Evolutionary conservation across 2,888 invertebrate genomes (phyloP).

Genomic region (Gibbula magus): DNA sequence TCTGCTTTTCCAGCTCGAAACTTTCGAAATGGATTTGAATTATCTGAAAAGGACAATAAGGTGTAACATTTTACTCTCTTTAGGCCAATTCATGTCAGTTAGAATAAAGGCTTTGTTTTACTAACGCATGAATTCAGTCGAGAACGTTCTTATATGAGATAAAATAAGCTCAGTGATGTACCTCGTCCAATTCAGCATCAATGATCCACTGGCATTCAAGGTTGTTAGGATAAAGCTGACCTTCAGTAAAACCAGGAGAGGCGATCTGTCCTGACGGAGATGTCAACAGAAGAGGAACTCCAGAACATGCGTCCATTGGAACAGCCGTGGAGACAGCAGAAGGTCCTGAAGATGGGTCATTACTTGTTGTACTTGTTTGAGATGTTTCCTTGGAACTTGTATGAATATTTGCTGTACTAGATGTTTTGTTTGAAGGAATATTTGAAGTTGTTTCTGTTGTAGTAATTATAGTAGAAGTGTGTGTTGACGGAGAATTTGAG

Average conservation of each 20-base stretch:
- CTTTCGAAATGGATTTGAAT: conserved; percentile 26
- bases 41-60: conserved; percentile 25
- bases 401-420: background rate
- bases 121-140: background rate
- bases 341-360: background rate
- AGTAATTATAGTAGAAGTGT: background rate
- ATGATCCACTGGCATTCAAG: conserved; percentile 36
- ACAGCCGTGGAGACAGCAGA: background rate
- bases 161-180: background rate
- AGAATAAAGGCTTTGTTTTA: too few species aligned
- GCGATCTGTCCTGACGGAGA: conserved; percentile 23
- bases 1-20: conserved; percentile 36
- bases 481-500: background rate
- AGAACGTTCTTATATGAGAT: background rate
- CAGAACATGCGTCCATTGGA: conserved; percentile 29
- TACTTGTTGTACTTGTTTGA: background rate
- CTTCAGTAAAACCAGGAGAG: conserved; percentile 29
- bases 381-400: background rate
- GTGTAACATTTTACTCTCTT: too few species aligned
- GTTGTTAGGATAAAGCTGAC: conserved; percentile 28
- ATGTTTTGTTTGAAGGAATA: background rate
- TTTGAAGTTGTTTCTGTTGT: background rate
- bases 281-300: conserved; percentile 16
- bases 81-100: too few species aligned
- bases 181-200: conserved; percentile 16